Evolutionary conservation across 2,113 vertebrate genomes (phyloP).

Genomic region (Pachypanchax playfairii): DNA sequence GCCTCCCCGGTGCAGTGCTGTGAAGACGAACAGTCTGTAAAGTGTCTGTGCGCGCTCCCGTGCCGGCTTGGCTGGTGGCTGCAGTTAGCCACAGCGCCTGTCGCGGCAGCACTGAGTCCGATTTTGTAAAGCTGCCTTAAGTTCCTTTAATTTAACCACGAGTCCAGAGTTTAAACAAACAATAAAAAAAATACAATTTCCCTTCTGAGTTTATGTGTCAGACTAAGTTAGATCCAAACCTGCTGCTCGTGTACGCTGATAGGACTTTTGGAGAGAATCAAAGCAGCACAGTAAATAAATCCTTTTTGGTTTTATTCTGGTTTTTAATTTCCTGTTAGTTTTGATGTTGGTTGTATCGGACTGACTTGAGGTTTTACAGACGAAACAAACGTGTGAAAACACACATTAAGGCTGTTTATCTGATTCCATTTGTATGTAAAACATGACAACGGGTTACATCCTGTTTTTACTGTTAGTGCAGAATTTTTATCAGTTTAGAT

Average conservation of each 20-base stretch:
- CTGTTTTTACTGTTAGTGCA: constrained; percentile 12
- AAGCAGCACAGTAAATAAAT: constrained; percentile 8
- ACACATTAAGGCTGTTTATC: constrained; percentile 17
- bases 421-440: constrained; percentile 9
- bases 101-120: too few species aligned
- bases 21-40: too few species aligned
- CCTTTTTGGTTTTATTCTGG: background rate
- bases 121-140: too few species aligned
- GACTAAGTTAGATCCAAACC: constrained; percentile 1
- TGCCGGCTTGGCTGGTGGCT: too few species aligned
- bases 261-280: background rate
- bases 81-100: too few species aligned
- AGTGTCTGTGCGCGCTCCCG: too few species aligned
- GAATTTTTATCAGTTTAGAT: constrained; percentile 35
- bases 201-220: background rate
- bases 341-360: background rate
- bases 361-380: constrained; percentile 20
- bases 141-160: too few species aligned
- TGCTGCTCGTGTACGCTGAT: constrained; percentile 10
- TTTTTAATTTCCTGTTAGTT: background rate
- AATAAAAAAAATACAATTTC: too few species aligned
- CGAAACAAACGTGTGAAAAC: constrained; percentile 14
- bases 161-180: too few species aligned
- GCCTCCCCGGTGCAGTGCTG: too few species aligned
- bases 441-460: constrained; percentile 9